Conservation (phyloP, 1,140 invertebrate genomes). For the Alviniconcha marisindica region DNA sequence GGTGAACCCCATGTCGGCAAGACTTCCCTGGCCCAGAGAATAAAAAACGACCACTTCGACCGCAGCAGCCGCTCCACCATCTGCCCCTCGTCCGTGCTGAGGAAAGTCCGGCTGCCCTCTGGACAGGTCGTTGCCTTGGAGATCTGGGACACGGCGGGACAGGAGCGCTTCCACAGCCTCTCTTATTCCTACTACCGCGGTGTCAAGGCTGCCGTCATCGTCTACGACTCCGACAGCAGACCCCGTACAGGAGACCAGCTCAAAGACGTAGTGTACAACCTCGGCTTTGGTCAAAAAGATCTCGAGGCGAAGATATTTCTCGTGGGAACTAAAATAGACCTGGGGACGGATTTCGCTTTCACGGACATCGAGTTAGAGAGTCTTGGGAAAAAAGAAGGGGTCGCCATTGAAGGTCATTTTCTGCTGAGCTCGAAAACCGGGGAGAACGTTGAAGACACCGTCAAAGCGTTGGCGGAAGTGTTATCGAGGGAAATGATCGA, state of each 20-base stretch:
- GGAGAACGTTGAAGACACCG: neutral
- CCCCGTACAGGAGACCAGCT: neutral
- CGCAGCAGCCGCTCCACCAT: neutral
- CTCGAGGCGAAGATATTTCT: too few species aligned
- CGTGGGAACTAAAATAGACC: neutral
- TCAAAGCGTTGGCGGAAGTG: neutral
- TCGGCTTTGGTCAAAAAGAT: too few species aligned
- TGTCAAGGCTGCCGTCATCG: neutral
- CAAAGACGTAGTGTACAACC: neutral
- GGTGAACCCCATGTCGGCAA: neutral
- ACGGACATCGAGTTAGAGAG: neutral
- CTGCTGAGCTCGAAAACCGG: neutral
- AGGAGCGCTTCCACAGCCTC: neutral
- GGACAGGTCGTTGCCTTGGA: neutral
- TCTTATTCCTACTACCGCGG: constrained; percentile 1
- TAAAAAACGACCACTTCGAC: neutral
- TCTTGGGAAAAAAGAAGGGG: neutral
- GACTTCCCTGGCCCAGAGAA: neutral
- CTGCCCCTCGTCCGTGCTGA: neutral
- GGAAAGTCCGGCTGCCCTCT: neutral
- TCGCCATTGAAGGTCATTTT: neutral
- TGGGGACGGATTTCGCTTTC: neutral
- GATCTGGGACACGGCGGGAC: neutral
- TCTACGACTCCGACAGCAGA: neutral
- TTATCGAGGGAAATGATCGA: neutral